Conservation (phyloP, 1,140 invertebrate genomes). For the Magallana angulata region DNA sequence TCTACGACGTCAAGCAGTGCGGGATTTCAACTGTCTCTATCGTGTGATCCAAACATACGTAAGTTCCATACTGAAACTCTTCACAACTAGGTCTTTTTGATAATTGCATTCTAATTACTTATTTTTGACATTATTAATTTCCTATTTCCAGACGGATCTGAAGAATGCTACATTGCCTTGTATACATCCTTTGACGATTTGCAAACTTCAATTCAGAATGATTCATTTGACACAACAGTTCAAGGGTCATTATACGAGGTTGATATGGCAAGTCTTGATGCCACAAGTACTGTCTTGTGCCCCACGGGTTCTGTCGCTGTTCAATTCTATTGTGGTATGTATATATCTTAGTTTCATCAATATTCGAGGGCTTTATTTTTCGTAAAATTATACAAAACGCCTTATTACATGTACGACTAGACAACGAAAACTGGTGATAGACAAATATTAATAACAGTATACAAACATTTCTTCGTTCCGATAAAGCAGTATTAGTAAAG, state of each 20-base stretch:
- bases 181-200: slow-evolving; percentile 3
- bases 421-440: no score
- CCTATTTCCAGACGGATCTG: neutral
- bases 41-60: slow-evolving; percentile 38
- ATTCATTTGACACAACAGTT: slow-evolving; percentile 28
- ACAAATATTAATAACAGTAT: no score
- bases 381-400: neutral
- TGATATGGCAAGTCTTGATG: neutral
- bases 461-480: no score
- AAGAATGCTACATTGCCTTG: neutral
- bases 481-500: no score
- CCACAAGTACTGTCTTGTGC: neutral
- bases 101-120: neutral
- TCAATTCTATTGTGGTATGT: slow-evolving; percentile 41
- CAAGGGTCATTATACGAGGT: slow-evolving; percentile 24
- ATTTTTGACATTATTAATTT: neutral
- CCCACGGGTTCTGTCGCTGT: slow-evolving; percentile 5
- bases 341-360: neutral
- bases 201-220: neutral
- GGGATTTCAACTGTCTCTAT: slow-evolving; percentile 30
- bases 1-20: neutral
- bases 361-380: neutral
- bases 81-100: neutral
- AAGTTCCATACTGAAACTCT: neutral
- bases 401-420: neutral